Evolutionary conservation across 2,113 vertebrate genomes (phyloP).

Genomic region (Gobio gobio): DNA sequence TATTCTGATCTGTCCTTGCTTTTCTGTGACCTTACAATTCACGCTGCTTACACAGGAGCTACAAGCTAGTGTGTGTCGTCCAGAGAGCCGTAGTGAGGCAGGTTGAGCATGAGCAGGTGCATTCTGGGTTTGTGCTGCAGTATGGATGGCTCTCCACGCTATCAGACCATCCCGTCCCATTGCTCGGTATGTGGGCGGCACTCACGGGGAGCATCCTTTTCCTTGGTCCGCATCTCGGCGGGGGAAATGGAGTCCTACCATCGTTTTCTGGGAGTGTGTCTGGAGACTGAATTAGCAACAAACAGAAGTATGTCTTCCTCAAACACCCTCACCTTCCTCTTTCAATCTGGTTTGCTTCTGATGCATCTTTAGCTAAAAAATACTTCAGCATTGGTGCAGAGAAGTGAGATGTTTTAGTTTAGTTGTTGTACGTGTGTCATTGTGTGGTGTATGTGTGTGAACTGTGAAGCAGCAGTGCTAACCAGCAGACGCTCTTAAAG

Average conservation of each 20-base stretch:
- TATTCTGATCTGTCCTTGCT: conserved; percentile 28
- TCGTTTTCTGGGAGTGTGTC: conserved; percentile 80
- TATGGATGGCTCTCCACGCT: conserved; percentile 58
- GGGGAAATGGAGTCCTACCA: conserved; percentile 89
- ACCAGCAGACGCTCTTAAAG: conserved; percentile 11
- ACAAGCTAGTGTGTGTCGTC: conserved; percentile 1
- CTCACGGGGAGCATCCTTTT: conserved; percentile 70
- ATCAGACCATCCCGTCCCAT: conserved; percentile 63
- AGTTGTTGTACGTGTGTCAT: neutral
- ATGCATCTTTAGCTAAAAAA: neutral
- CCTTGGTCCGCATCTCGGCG: conserved; percentile 81
- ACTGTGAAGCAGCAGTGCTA: neutral
- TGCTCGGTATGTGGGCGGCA: conserved; percentile 74
- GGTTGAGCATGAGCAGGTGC: neutral
- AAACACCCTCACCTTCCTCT: neutral
- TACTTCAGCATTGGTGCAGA: neutral
- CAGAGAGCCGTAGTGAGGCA: neutral
- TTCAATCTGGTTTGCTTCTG: neutral
- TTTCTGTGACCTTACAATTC: conserved; percentile 47
- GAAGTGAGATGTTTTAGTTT: neutral
- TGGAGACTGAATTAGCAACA: conserved; percentile 70
- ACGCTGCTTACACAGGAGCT: conserved; percentile 21
- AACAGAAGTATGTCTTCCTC: conserved; percentile 77
- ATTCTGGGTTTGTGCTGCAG: conserved; percentile 17
- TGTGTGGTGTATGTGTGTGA: neutral